These are phyloP conservation scores for Euspilapteryx auroguttella DNA, from an alignment of 2,888 invertebrate genomes.

Conservation along the genomic window DNA sequence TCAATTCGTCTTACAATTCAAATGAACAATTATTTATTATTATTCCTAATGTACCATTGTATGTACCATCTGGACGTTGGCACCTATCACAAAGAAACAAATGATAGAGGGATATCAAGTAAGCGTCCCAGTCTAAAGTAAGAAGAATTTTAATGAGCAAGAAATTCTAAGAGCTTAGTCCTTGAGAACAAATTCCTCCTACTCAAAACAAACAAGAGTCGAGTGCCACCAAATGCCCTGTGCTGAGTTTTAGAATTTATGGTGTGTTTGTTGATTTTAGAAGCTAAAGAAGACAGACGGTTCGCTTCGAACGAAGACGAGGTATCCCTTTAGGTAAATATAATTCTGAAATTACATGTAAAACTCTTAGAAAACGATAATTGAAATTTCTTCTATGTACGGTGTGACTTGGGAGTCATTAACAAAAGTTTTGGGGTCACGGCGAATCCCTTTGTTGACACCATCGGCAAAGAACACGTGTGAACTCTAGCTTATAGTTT, in stretches of 20 bases:
- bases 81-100: constrained; percentile 7
- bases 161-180: no score
- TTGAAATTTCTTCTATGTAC: no score
- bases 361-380: no score
- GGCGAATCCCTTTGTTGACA: constrained; percentile 21
- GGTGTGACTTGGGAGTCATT: neutral
- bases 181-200: neutral
- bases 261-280: no score
- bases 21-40: constrained; percentile 18
- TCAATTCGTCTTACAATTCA: constrained; percentile 34
- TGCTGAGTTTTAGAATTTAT: neutral
- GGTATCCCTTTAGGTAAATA: no score
- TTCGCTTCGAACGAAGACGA: no score
- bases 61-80: constrained; percentile 11
- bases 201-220: neutral
- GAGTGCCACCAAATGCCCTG: neutral
- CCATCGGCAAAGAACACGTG: constrained; percentile 36
- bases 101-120: constrained; percentile 1
- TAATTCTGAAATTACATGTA: no score
- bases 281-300: no score
- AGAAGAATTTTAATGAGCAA: no score
- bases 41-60: constrained; percentile 17
- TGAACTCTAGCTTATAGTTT: constrained; percentile 36
- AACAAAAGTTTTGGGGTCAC: constrained; percentile 10
- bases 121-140: no score